Evolutionary conservation across 2,888 invertebrate species (phyloP).

Genomic region (Lasiommata megera): DNA sequence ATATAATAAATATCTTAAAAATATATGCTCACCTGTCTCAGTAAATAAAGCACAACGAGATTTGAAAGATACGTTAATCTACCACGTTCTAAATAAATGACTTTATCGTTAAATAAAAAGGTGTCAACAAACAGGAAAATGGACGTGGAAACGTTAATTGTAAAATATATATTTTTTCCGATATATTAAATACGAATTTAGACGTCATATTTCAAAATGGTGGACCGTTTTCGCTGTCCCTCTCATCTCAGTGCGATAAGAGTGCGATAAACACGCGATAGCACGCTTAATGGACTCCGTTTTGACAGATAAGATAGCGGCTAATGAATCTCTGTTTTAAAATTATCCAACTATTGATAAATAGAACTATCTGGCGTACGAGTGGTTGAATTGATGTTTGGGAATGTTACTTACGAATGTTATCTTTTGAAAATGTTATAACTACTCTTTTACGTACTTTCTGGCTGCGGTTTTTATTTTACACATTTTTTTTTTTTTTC

Average conservation of each 20-base stretch:
- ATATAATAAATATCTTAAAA: no score
- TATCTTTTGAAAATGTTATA: background rate
- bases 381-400: constrained; percentile 13
- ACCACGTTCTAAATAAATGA: background rate
- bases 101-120: background rate
- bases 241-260: constrained; percentile 60
- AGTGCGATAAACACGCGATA: constrained; percentile 54
- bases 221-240: constrained; percentile 48
- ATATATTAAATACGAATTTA: constrained; percentile 55
- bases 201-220: constrained; percentile 46
- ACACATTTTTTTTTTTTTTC: no score
- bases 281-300: constrained; percentile 58
- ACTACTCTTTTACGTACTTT: no score
- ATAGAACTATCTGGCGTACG: constrained; percentile 28
- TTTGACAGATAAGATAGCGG: constrained; percentile 57
- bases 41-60: no score
- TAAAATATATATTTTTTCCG: constrained; percentile 32
- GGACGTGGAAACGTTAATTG: constrained; percentile 10
- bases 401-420: background rate
- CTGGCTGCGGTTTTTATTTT: no score
- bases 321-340: constrained; percentile 62
- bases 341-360: constrained; percentile 40
- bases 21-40: no score
- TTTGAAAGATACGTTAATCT: no score
- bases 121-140: constrained; percentile 7